Percentiles rank a stretch among this genome's conserved stretches.
Conservation (phyloP, 1,140 invertebrate genomes). For the Zaprionus tsacasi region DNA sequence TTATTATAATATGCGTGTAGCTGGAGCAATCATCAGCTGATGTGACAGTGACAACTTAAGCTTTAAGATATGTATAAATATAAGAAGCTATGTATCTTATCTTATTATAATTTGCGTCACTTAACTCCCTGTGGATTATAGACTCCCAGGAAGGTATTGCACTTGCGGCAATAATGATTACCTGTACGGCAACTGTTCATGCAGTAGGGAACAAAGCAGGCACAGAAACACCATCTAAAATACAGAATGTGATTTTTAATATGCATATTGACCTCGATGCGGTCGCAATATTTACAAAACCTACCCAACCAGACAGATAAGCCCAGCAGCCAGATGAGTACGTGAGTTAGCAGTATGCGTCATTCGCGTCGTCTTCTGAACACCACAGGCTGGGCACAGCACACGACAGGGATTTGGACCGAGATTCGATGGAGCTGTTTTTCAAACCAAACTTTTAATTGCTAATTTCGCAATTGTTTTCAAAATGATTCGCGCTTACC, state of each 20-base stretch:
- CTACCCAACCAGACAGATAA: slow-evolving; percentile 87
- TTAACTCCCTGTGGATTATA: slow-evolving; percentile 78
- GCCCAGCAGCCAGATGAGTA: slow-evolving; percentile 87
- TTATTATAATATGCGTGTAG: slow-evolving; percentile 23
- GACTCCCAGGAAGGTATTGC: slow-evolving; percentile 87
- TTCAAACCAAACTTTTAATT: not conserved
- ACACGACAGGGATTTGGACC: slow-evolving; percentile 85
- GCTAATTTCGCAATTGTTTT: not conserved
- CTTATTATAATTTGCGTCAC: slow-evolving; percentile 38
- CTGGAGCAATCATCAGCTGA: slow-evolving; percentile 32
- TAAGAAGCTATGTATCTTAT: slow-evolving; percentile 20
- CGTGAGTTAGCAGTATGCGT: slow-evolving; percentile 85
- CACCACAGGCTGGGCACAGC: slow-evolving; percentile 86
- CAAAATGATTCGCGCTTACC: slow-evolving; percentile 29
- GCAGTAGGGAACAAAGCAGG: slow-evolving; percentile 87
- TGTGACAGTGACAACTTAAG: slow-evolving; percentile 14
- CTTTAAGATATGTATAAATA: not conserved
- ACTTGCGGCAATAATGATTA: slow-evolving; percentile 89
- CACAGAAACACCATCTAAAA: slow-evolving; percentile 85
- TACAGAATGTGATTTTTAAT: not conserved
- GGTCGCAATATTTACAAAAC: slow-evolving; percentile 9
- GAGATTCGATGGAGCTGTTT: slow-evolving; percentile 61
- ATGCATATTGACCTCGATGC: slow-evolving; percentile 1
- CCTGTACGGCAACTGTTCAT: slow-evolving; percentile 87
- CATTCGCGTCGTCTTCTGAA: slow-evolving; percentile 85